phyloP scores from a whole-genome alignment of 2,888 invertebrate genomes.

The Liposcelis brunnea region DNA sequence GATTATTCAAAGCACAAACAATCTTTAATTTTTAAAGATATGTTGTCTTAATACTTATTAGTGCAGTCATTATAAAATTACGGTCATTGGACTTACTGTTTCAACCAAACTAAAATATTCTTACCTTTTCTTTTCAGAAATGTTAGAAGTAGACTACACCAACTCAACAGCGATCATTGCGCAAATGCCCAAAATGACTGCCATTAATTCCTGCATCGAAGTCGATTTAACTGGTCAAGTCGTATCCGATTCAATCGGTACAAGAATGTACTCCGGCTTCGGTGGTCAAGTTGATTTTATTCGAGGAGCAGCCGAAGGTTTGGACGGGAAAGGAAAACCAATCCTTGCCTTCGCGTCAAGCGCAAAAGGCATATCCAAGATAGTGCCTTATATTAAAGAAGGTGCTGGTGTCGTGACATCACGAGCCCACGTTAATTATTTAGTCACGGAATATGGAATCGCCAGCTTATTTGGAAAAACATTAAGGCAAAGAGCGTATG shows the following conservation, averaged over 20 bases:
- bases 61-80: no score
- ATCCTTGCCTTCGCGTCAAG: slow-evolving; percentile 77
- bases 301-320: slow-evolving; percentile 68
- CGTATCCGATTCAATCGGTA: slow-evolving; percentile 82
- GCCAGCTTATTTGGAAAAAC: slow-evolving; percentile 80
- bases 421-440: slow-evolving; percentile 80
- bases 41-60: no score
- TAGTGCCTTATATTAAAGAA: slow-evolving; percentile 59
- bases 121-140: slow-evolving; percentile 38
- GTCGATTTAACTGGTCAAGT: slow-evolving; percentile 89
- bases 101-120: no score
- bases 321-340: slow-evolving; percentile 76
- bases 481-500: slow-evolving; percentile 75
- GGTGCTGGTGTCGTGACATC: slow-evolving; percentile 93
- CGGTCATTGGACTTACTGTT: no score
- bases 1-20: no score
- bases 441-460: slow-evolving; percentile 85
- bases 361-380: slow-evolving; percentile 68
- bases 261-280: slow-evolving; percentile 54
- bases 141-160: slow-evolving; percentile 76
- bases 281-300: slow-evolving; percentile 93
- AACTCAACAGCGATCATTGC: slow-evolving; percentile 70
- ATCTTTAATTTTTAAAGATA: no score
- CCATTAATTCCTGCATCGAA: slow-evolving; percentile 93
- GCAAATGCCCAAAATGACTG: slow-evolving; percentile 78